phyloP scores from a whole-genome alignment of 1,140 invertebrate genomes.

The Anagrus nilaparvatae region DNA sequence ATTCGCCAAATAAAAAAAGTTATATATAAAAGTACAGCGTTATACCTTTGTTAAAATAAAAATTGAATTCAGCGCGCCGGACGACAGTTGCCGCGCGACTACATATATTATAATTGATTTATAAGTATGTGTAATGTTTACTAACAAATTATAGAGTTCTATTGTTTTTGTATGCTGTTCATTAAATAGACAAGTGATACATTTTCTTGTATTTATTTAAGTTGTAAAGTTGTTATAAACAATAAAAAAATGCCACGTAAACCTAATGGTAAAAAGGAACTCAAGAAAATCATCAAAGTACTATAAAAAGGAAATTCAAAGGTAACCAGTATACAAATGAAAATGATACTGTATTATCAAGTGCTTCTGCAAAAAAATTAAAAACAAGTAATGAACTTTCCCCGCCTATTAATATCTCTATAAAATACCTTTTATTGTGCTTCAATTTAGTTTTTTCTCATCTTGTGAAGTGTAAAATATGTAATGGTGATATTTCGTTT shows the following conservation, averaged over 20 bases:
- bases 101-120: not conserved
- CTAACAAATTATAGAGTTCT: not conserved
- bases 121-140: not conserved
- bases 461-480: conserved; percentile 5
- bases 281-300: not conserved
- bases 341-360: not conserved
- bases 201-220: not conserved
- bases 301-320: not conserved
- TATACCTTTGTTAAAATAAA: not conserved
- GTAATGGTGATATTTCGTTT: conserved; percentile 4
- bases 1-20: not conserved
- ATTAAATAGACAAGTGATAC: not conserved
- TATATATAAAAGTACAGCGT: not conserved
- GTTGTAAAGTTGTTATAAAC: not conserved
- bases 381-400: not conserved
- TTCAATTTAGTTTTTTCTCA: conserved; percentile 6
- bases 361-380: conserved; percentile 1
- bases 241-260: not conserved
- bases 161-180: not conserved
- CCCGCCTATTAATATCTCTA: not conserved
- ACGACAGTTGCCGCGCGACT: not conserved
- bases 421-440: too few species aligned
- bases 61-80: not conserved
- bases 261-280: not conserved
- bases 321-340: not conserved